A percentile compares a stretch with the other conserved stretches of the same genome.
Evolutionary conservation across 2,797 vertebrate genomes (phyloP).

Genomic region (Pipistrellus nathusii): DNA sequence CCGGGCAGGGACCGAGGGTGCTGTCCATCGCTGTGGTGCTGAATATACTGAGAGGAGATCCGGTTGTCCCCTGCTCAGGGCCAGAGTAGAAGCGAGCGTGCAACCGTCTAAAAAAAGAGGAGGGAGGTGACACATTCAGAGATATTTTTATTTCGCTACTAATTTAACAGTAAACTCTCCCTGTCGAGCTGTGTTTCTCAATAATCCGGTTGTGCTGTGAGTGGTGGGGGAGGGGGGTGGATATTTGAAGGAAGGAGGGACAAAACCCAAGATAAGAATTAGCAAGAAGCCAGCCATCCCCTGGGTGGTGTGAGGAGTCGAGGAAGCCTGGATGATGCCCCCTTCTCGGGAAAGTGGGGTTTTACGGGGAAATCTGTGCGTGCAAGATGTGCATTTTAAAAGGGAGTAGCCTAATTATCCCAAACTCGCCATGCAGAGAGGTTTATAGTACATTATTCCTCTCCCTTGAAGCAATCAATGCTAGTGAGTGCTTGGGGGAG

Average conservation of each 20-base stretch:
- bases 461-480: constrained; percentile 69
- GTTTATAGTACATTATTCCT: constrained; percentile 76
- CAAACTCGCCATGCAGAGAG: constrained; percentile 74
- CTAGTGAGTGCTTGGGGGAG: constrained; percentile 65
- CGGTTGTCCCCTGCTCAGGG: constrained; percentile 1
- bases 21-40: constrained; percentile 86
- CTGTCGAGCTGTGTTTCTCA: constrained; percentile 63
- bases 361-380: constrained; percentile 30
- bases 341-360: constrained; percentile 52
- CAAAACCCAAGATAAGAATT: constrained; percentile 78
- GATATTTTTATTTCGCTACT: constrained; percentile 76
- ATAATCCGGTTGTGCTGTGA: constrained; percentile 72
- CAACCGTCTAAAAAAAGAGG: constrained; percentile 65
- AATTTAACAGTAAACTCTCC: constrained; percentile 78
- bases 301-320: constrained; percentile 55
- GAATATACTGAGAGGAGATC: constrained; percentile 71
- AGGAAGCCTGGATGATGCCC: constrained; percentile 26
- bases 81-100: constrained; percentile 64
- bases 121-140: constrained; percentile 66
- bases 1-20: constrained; percentile 70
- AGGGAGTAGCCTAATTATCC: constrained; percentile 76
- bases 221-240: constrained; percentile 29
- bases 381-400: constrained; percentile 69
- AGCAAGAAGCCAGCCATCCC: constrained; percentile 72
- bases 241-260: constrained; percentile 76